Base-by-base conservation (phyloP, 2,113 vertebrate species). In the Perccottus glenii region DNA sequence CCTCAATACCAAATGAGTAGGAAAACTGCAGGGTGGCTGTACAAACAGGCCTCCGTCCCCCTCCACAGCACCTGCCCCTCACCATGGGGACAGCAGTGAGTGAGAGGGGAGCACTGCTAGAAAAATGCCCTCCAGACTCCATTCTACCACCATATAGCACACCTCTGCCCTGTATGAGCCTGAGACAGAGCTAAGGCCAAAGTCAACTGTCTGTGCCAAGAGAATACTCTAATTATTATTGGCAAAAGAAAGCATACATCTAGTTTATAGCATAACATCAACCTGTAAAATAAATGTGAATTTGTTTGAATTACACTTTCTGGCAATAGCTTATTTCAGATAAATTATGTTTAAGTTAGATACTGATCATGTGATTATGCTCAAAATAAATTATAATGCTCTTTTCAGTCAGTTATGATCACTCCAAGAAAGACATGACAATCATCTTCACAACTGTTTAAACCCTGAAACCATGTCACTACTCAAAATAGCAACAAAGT, bases 121-220 rank as follows among this genome's bases (percentile, higher is more conserved):
- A 73, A 73, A 82, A 87, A 78, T 58, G 88, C 60, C 82, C 78
- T 74, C 63, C 78, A 73, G 88, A 87, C 70, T 70, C 77, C 64
- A 78, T 84, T 87, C 73, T 82, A 38, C 81, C 65, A 67, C 84
- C 88, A 90, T 86, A 92, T 87, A 87, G 80, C 65, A 64, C 68
- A 78, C 68, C 85, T 83, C 74, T 77, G 64, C 63, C 73, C 19
- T 27, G 19, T 27, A 27, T 27, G 19, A 43, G 42, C 72, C 61
- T 50, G 47, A 56, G 11, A 52, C 56, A 72, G 67, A 60, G 63
- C 50, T 69, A 64, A 79, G 69, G 42, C 6, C 48, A 74, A 74
- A 78, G 60, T 52, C 74, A 27, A 27, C 19, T 27, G 19, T 27
- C 19, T 27, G 19, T 27, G 19, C 19, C 19, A 3, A 27, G 19